Evolutionary conservation across 1,140 invertebrate genomes (phyloP).

Genomic region (Hypothenemus hampei): DNA sequence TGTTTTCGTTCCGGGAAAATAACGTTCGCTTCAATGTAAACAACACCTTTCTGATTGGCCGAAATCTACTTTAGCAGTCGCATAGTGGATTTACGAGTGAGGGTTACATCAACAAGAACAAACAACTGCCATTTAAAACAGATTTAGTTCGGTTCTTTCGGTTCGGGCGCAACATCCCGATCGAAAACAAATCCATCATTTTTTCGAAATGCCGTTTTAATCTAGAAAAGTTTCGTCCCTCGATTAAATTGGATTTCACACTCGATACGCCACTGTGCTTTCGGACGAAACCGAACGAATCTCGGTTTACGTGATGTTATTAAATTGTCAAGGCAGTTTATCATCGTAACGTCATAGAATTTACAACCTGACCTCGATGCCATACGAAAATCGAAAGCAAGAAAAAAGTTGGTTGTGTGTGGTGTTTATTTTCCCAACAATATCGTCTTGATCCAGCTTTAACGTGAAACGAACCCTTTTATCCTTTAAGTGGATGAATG

Average conservation of each 20-base stretch:
- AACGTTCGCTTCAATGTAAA: not conserved
- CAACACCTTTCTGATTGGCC: slow-evolving; percentile 15
- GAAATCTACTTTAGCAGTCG: slow-evolving; percentile 9
- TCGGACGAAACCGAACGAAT: too few species aligned
- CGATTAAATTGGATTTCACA: too few species aligned
- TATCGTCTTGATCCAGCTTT: slow-evolving; percentile 22
- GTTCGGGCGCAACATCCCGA: not conserved
- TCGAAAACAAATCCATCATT: slow-evolving; percentile 30
- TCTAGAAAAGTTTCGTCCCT: too few species aligned
- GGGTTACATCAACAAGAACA: too few species aligned
- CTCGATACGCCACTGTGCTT: too few species aligned
- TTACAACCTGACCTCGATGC: slow-evolving; percentile 9
- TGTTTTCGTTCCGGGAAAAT: not conserved
- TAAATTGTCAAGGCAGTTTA: slow-evolving; percentile 35
- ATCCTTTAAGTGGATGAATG: slow-evolving; percentile 24
- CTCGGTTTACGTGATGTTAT: slow-evolving; percentile 40
- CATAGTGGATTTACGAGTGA: slow-evolving; percentile 13
- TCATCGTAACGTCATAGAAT: slow-evolving; percentile 31
- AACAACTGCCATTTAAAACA: slow-evolving; percentile 16
- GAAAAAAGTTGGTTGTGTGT: not conserved
- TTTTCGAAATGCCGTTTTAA: too few species aligned
- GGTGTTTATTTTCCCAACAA: slow-evolving; percentile 20
- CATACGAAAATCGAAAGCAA: too few species aligned
- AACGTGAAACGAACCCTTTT: slow-evolving; percentile 19
- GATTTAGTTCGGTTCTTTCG: too few species aligned